Percentiles rank a stretch among this genome's conserved stretches.
Evolutionary conservation across 2,113 vertebrate genomes (phyloP).

Genomic region (Dipodomys ordii): DNA sequence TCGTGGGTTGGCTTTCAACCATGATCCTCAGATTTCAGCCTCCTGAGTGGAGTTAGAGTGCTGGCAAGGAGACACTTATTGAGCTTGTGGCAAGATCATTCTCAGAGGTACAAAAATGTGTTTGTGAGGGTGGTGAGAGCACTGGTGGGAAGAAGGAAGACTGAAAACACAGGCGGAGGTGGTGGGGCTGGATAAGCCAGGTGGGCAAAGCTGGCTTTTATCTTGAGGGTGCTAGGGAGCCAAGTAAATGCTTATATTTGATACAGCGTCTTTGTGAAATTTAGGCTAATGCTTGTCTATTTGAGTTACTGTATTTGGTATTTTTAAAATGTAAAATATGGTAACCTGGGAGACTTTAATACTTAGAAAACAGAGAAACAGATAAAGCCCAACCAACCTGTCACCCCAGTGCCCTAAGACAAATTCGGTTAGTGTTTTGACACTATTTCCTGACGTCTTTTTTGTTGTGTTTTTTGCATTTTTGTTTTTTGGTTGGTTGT

Average conservation of each 20-base stretch:
- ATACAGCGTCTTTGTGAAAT: too few species aligned
- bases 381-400: neutral
- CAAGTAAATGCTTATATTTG: neutral
- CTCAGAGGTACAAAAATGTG: neutral
- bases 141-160: rapidly evolving
- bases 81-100: neutral
- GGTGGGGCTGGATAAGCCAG: neutral
- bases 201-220: neutral
- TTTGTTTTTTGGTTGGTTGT: too few species aligned
- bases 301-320: neutral
- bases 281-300: too few species aligned
- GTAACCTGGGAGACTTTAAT: neutral
- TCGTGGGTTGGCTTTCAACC: too few species aligned
- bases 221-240: neutral
- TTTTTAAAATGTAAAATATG: conserved; percentile 41
- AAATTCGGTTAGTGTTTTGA: neutral
- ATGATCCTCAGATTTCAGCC: too few species aligned
- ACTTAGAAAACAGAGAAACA: neutral
- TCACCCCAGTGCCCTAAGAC: neutral
- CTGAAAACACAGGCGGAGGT: neutral
- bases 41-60: too few species aligned
- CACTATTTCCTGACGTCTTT: too few species aligned
- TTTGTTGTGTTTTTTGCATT: too few species aligned
- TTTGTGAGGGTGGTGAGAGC: neutral
- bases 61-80: neutral